phyloP scores from a whole-genome alignment of 2,888 invertebrate species.

The Pandemis corylana region DNA sequence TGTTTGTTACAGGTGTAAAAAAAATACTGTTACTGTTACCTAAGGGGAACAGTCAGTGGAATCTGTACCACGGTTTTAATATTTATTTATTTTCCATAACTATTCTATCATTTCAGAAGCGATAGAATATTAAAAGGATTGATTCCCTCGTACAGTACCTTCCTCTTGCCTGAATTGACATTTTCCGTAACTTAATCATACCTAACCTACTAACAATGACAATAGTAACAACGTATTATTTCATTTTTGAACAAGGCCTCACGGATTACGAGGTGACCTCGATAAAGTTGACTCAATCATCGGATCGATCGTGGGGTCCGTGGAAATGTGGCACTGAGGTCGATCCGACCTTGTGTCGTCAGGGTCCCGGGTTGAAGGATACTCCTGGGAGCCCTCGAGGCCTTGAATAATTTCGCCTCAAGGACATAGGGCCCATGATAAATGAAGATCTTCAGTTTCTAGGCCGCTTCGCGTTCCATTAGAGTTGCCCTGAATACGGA shows the following conservation, averaged over 20 bases:
- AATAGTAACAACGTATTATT: conserved; percentile 27
- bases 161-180: not conserved
- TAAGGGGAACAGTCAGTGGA: not conserved
- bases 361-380: conserved; percentile 66
- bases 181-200: not conserved
- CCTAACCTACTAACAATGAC: conserved; percentile 17
- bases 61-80: not conserved
- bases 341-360: conserved; percentile 65
- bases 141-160: too few species aligned
- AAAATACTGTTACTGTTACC: not conserved
- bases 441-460: conserved; percentile 75
- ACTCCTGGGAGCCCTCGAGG: conserved; percentile 66
- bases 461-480: conserved; percentile 62
- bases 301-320: conserved; percentile 60
- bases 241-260: conserved; percentile 20
- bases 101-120: too few species aligned
- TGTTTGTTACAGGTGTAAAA: not conserved
- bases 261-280: conserved; percentile 54
- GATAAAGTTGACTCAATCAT: conserved; percentile 58
- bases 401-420: conserved; percentile 75
- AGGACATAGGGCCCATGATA: conserved; percentile 73
- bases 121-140: too few species aligned
- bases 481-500: conserved; percentile 66
- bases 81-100: too few species aligned
- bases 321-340: conserved; percentile 55